Base-by-base conservation (phyloP, 2,113 vertebrate genomes). In the Vicugna pacos region DNA sequence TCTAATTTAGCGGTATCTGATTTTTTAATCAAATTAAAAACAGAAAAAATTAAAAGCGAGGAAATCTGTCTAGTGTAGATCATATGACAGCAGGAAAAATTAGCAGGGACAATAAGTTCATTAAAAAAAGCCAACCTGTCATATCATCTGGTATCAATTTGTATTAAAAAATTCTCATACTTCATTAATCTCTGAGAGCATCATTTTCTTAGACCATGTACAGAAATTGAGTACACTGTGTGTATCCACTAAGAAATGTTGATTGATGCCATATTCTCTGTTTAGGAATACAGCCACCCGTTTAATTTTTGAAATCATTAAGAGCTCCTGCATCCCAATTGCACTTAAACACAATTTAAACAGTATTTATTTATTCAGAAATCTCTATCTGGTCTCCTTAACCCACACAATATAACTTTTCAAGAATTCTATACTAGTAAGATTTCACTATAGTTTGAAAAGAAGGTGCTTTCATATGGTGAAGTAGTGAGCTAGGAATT, bases 251-350 rank as follows among this genome's bases (percentile, higher is more conserved):
- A 82, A 35, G 56, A 72, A 93, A 42, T 89, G 30, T 50, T 96
- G 80, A 91, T 38, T 56, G 19, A 35, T 94, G 10, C 15, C 19
- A 70, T 62, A 38, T 60, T 67, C 64, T 73, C 54, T 85, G 17
- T 62, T 83, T 58, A 83, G 35, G 12, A 82, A 60, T 67, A 92
- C 3, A 65, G 19, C 30, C 50, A 48, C 2, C 67, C 7, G 52
- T 81, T 52, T 76, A 75, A 64, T n/a, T 70, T 79, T 75, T 70
- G 2, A 97, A 95, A 80, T n/a, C 12, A n/a, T 38, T 38, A 69
- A 62, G 10, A 79, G n/a, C 0, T 72, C 19, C 8, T 50, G 22
- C 2, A 76, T 50, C 2, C 13, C 20, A 84, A 26, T 6, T 83
- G 28, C 12, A 65, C 52, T 77, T 67, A 88, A 88, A 87, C 65